phyloP scores from a whole-genome alignment of 2,797 vertebrate genomes.

The Pseudochirops corinnae region DNA sequence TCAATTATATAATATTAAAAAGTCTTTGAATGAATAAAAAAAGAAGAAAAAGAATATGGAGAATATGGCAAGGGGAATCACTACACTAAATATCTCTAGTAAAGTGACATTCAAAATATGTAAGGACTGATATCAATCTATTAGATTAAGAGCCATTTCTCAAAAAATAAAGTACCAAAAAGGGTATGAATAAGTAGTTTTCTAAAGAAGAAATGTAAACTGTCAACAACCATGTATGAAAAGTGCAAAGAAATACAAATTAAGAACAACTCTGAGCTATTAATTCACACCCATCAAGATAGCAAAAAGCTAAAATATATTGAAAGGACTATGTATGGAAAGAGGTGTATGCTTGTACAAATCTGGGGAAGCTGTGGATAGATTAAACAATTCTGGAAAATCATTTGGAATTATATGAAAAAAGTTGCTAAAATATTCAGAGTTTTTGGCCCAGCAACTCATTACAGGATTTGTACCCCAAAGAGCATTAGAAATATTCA shows the following conservation, averaged over 20 bases:
- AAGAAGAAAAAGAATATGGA: neutral
- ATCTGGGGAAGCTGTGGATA: neutral
- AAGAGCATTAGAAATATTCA: neutral
- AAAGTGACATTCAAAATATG: neutral
- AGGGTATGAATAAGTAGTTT: neutral
- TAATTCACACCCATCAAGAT: neutral
- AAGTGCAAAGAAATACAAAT: neutral
- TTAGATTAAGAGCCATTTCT: neutral
- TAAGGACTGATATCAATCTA: neutral
- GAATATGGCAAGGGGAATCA: neutral
- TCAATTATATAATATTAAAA: neutral
- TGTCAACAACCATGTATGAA: neutral
- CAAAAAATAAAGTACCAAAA: neutral
- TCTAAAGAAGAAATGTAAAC: neutral
- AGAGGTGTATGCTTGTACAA: neutral
- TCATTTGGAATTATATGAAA: neutral
- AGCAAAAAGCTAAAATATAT: neutral
- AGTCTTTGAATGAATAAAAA: neutral
- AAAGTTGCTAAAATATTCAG: neutral
- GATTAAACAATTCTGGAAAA: neutral
- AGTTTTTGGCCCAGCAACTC: neutral
- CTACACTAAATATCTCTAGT: neutral
- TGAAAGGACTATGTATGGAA: neutral
- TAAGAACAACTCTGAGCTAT: neutral
- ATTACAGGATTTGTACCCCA: neutral